Percentiles rank a stretch among this genome's conserved stretches.
phyloP scores from a whole-genome alignment of 2,888 invertebrate species.

The Hemicrepidius hirtus region DNA sequence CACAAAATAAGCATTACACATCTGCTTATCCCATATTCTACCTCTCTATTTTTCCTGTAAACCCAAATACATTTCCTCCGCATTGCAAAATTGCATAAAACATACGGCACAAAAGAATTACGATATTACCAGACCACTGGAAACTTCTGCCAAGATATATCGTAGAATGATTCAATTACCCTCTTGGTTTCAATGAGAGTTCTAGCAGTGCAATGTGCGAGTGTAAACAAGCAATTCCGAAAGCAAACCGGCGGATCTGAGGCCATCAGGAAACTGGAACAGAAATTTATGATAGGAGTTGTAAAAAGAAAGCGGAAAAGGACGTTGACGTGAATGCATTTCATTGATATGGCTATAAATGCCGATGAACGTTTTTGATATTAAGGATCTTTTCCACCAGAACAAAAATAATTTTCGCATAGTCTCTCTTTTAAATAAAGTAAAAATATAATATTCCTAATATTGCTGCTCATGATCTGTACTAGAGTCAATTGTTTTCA shows the following conservation, averaged over 20 bases:
- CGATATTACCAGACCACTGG: background rate
- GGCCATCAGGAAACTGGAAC: slow-evolving; percentile 7
- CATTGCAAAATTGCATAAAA: background rate
- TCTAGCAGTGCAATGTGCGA: background rate
- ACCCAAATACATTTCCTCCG: background rate
- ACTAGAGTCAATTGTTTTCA: too few relatives aligned
- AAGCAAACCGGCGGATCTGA: background rate
- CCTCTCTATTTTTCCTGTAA: too few relatives aligned
- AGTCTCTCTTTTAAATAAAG: too few relatives aligned
- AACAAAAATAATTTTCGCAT: background rate
- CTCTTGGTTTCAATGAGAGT: background rate
- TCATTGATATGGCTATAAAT: background rate
- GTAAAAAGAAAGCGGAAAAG: slow-evolving; percentile 13
- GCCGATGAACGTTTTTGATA: background rate
- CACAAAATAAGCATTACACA: too few relatives aligned
- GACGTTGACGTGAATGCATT: slow-evolving; percentile 17
- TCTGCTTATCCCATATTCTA: too few relatives aligned
- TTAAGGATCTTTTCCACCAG: slow-evolving; percentile 6
- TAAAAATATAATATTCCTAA: too few relatives aligned
- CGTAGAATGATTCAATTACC: slow-evolving; percentile 4
- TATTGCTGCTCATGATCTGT: too few relatives aligned
- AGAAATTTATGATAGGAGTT: slow-evolving; percentile 14
- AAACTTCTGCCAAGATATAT: too few relatives aligned
- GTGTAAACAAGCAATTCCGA: slow-evolving; percentile 20
- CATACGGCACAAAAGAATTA: background rate